phyloP scores from a whole-genome alignment of 2,113 vertebrate genomes.

The Urocynchramus pylzowi region DNA sequence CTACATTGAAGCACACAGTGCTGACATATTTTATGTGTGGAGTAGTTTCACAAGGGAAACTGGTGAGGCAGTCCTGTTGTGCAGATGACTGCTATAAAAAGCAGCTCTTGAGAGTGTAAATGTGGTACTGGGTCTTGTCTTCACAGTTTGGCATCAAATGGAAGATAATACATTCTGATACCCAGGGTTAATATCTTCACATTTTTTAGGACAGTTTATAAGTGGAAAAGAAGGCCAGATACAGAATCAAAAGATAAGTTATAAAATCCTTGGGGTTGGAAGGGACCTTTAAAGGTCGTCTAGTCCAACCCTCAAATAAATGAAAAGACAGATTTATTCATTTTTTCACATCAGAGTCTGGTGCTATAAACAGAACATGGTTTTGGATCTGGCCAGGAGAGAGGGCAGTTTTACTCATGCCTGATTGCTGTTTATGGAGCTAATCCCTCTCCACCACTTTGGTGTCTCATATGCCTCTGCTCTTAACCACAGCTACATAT shows the following conservation, averaged over 20 bases:
- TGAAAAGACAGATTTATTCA: not conserved
- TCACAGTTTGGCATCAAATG: not conserved
- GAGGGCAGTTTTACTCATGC: not conserved
- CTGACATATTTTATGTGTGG: not conserved
- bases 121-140: not conserved
- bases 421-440: not conserved
- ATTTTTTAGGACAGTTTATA: not conserved
- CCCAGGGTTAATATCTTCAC: not conserved
- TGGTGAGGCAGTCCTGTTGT: not conserved
- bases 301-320: not conserved
- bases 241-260: not conserved
- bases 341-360: not conserved
- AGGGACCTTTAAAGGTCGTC: not conserved
- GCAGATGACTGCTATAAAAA: conserved; percentile 3
- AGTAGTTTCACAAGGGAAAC: not conserved
- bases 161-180: not conserved
- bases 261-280: not conserved
- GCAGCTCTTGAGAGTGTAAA: not conserved
- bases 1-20: not conserved
- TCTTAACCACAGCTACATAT: not conserved
- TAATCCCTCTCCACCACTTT: not conserved
- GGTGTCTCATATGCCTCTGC: not conserved
- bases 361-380: not conserved
- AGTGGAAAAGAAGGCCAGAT: not conserved
- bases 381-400: not conserved